Evolutionary conservation across 1,140 invertebrate species (phyloP), one percentile per base, ranked within the genome.

Genomic region (Anoplophora glabripennis): DNA sequence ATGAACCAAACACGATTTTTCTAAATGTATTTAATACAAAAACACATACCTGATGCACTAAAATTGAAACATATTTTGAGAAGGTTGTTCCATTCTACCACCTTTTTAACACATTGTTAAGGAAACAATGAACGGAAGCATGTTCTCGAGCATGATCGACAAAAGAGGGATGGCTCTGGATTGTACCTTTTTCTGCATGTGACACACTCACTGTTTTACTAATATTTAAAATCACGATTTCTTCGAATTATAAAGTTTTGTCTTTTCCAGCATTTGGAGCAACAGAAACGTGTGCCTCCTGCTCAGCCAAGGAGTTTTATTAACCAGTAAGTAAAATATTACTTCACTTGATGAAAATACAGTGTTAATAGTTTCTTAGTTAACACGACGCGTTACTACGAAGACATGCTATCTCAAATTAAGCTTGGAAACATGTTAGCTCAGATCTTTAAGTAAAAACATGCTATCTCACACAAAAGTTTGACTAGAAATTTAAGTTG

Each of bases 271-370:
- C 84, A 86, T 78, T 76, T 83, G 68, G 84, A 76, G 72, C 82
- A 73, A 77, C 80, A 84, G 66, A 84, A 83, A 68, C 77, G 81
- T 62, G 75, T 83, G 40, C 81, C 79, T 9, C 76, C 80, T 1
- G 65, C 72, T 37, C 75, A 77, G 11, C 76, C 78, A 7, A 86
- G 84, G 74, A 86, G 86, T 17, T 87, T 87, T 64, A 87, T 88
- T 80, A 84, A 85, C 63, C 85, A 88, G 87, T 88, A 74, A 82
- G 81, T 84, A 66, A 37, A 34, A 17, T 35, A 7, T 0, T 21
- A 14, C 12, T 15, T 15, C 44, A 14, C 12, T 4, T 40, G 4
- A n/a, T 7, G n/a, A n/a, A n/a, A n/a, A n/a, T n/a, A n/a, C n/a
- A n/a, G n/a, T n/a, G n/a, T n/a, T n/a, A n/a, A n/a, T n/a, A n/a